These are phyloP conservation scores for Ormyrus labotus DNA, from an alignment of 2,888 invertebrate genomes.

Conservation along the genomic window DNA sequence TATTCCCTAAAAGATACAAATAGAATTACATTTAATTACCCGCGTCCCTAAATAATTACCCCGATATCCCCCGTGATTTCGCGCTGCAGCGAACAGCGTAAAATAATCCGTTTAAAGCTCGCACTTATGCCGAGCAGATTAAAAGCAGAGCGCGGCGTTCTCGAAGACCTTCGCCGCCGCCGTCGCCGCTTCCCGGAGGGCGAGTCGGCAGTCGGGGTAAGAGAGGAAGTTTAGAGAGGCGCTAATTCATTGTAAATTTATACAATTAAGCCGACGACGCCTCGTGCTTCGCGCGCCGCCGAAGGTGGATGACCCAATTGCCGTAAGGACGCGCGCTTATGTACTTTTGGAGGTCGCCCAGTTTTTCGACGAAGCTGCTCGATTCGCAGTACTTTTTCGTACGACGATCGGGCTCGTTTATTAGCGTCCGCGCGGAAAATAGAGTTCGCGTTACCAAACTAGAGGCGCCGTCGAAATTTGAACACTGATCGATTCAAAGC, in stretches of 20 bases:
- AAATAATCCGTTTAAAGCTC: conserved; percentile 22
- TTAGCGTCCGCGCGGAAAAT: no score
- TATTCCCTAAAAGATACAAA: no score
- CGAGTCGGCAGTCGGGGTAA: no score
- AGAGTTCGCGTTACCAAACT: not conserved
- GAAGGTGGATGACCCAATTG: conserved; percentile 6
- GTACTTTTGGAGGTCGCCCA: no score
- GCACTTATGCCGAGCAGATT: conserved; percentile 6
- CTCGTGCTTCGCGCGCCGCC: not conserved
- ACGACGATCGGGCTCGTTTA: no score
- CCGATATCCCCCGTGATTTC: no score
- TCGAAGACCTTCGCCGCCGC: not conserved
- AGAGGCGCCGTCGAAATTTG: not conserved
- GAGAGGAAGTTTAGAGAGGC: conserved; percentile 42
- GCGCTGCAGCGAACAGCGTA: not conserved
- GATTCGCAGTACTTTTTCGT: no score
- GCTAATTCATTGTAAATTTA: conserved; percentile 72
- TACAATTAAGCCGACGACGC: conserved; percentile 66
- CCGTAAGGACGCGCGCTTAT: no score
- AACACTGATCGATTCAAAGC: no score
- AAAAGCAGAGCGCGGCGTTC: not conserved
- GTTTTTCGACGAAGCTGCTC: no score
- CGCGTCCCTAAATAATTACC: no score
- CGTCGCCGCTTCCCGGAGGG: not conserved
- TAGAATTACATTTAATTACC: no score